Base-by-base conservation (phyloP, 2,888 invertebrate species). In the Nysson spinosus region DNA sequence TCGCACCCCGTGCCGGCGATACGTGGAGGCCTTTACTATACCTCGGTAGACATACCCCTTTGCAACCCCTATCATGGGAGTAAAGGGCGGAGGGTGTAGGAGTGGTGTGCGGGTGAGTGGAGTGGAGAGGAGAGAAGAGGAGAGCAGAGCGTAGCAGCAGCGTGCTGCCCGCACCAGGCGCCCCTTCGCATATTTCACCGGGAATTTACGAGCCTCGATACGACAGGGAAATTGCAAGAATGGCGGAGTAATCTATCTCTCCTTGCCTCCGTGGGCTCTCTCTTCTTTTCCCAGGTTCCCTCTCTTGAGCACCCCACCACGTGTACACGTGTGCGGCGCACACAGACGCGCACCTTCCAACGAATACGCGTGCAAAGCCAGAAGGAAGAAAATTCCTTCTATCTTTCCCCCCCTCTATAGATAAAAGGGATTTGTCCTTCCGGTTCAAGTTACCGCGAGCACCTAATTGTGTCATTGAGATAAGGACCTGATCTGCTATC, bases 151-250 rank as follows among this genome's bases (percentile, higher is more conserved):
- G 67, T 55, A 84, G 85, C 83, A 83, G 85, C 85, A 84, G 83
- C 85, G 86, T 85, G 87, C 87, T 87, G 87, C 86, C 86, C 85
- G 87, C 85, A 86, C 85, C 86, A 84, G 87, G 87, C 87, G 85
- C 87, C 85, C 85, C 89, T 87, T 89, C 89, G 91, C 91, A 93
- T 94, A 93, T 93, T 92, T 94, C 93, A 93, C 92, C 88, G 90
- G 89, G 91, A 92, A 93, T 94, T 93, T 94, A 94, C 92, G 93
- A 92, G 91, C 92, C 91, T 92, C 93, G 93, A 93, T 94, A 94
- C 94, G 94, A 94, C 94, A 94, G 94, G 93, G 93, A 94, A 94
- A 94, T 94, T 94, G 94, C 94, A 94, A 94, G 94, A 94, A 94
- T 94, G 94, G 93, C 92, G 93, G 92, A 91, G 93, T 93, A 93